phyloP scores from a whole-genome alignment of 2,797 vertebrate genomes.

The Hybognathus amarus region DNA sequence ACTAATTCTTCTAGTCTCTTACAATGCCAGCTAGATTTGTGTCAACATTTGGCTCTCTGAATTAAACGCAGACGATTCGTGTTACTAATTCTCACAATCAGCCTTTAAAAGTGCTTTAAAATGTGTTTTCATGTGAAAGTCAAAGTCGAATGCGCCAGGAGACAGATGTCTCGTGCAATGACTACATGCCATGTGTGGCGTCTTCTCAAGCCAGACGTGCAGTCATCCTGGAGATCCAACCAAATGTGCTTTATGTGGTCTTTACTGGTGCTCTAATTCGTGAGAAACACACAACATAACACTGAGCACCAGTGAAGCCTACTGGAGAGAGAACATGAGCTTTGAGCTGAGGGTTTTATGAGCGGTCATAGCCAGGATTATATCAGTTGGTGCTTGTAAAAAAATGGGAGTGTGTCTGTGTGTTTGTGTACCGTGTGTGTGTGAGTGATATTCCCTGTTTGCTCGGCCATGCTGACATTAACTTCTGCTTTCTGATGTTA shows the following conservation, averaged over 20 bases:
- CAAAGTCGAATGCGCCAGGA: conserved; percentile 11
- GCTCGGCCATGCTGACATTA: neutral
- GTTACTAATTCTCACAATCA: neutral
- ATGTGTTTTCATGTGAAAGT: conserved; percentile 20
- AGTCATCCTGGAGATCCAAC: conserved; percentile 46
- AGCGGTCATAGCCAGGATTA: conserved; percentile 28
- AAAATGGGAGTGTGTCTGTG: conserved; percentile 16
- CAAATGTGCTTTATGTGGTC: conserved; percentile 41
- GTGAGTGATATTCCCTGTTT: conserved; percentile 49
- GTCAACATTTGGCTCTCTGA: conserved; percentile 12
- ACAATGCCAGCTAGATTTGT: neutral
- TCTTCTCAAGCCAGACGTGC: conserved; percentile 43
- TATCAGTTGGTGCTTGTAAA: conserved; percentile 44
- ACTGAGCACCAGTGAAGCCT: neutral
- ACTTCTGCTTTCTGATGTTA: conserved; percentile 21
- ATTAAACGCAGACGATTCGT: neutral
- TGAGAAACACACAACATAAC: conserved; percentile 3
- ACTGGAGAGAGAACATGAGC: neutral
- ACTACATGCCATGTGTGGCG: conserved; percentile 52
- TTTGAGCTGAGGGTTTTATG: conserved; percentile 42
- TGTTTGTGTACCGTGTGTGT: conserved; percentile 27
- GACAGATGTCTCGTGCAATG: conserved; percentile 52
- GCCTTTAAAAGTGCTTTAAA: conserved; percentile 24
- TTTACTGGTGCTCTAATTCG: neutral
- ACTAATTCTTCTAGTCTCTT: neutral